Evolutionary conservation across 2,888 invertebrate species (phyloP), one percentile per base, ranked within the genome.

Genomic region (Ophioninae sp.): DNA sequence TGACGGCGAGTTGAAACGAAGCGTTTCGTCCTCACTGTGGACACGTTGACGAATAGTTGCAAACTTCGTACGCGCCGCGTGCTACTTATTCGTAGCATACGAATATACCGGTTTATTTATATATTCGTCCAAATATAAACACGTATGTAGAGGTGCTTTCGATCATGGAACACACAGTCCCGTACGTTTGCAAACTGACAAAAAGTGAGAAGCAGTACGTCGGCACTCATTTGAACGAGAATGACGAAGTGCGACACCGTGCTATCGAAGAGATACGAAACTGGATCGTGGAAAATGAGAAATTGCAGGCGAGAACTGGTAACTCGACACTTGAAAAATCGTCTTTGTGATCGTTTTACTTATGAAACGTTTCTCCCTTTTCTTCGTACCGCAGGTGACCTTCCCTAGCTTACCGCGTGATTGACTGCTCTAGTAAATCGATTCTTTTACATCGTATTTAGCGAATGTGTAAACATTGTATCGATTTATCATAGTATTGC

Each of bases 251-350:
- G n/a, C 87, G 92, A 65, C 86, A 88, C n/a, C 87, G 85, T 2
- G 91, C 90, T 82, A 90, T 94, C 57, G 85, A 88, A 39, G 91
- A 93, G 85, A 88, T 94, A 21, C 89, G 91, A 78, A 85, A 91
- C 10, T 94, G 94, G 94, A 86, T 93, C n/a, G 81, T 85, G 56
- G 89, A 90, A 17, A 91, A 91, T 75, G 90, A 93, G 0, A 90
- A 93, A 23, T 87, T 93, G 23, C 85, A 88, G 74, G 90, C 91
- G n/a, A 90, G 91, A 61, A 91, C 89, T 70, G 93, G 93, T 93
- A 88, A 86, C 59, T 44, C 21, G 6, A 65, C 20, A 30, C 20
- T 65, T 65, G 39, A 65, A 65, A 65, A 20, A 41, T 65, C 39
- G n/a, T 20, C 5, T 20, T 6, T 8, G n/a, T 59, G 7, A 6